Base-by-base conservation (phyloP, 1,140 invertebrate genomes). In the Eumaeus atala region DNA sequence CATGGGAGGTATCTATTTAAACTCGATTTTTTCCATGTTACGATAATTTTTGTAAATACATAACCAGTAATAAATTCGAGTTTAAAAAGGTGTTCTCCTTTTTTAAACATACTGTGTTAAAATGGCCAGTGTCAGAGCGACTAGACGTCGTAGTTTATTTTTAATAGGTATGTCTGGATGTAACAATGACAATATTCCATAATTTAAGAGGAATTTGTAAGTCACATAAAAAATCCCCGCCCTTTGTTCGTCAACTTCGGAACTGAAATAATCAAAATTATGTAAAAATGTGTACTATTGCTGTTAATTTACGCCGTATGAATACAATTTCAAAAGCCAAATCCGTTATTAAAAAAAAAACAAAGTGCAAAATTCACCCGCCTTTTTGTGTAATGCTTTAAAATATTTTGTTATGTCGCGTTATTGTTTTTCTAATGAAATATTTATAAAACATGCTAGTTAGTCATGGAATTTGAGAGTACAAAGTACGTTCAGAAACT, bases 91-190 rank as follows among this genome's bases (percentile, higher is more conserved):
- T 44, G 40, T 44, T 16, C 40, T 9, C 21, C 21, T 16, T 14
- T 44, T 44, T 44, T 44, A 44, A 44, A 44, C 53, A 53, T 58
- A 52, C 17, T 18, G 14, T 44, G 40, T 44, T 44, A 57, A 51
- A 50, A 58, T 28, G 56, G 56, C 56, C 56, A 58, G 56, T 58
- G 56, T 58, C 40, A 44, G 36, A 50, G 12, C 21, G 54, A 56
- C 48, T 40, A 17, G 7, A 21, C 28, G 56, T 58, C 51, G 44
- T 58, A 37, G 10, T 44, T 54, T 47, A 59, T 60, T 57, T 58
- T 65, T 56, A 11, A 14, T 61, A 48, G 52, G 49, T 47, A 16
- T 52, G 18, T 48, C 51, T 33, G 35, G 18, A 34, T 56, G 40
- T 53, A 55, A 42, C 33, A 47, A 16, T 54, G 48, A 50, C 49